A percentile compares a stretch with the other conserved stretches of the same genome.
Conservation (phyloP, 2,797 vertebrate species). For the Acanthiza pusilla region DNA sequence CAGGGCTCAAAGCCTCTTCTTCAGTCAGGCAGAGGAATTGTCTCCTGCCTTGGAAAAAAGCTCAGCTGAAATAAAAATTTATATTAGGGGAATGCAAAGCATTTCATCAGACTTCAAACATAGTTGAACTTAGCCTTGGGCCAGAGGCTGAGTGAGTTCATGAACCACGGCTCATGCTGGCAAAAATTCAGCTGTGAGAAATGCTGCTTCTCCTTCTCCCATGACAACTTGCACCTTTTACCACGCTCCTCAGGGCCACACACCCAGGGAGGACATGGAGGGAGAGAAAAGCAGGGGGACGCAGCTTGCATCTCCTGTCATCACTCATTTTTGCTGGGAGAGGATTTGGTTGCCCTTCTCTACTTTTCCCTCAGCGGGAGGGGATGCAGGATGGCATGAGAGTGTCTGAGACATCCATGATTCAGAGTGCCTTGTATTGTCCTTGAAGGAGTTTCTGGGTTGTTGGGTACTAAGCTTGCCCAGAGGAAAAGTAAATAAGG, state of each 20-base stretch:
- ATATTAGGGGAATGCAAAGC: not conserved
- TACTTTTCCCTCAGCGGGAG: not conserved
- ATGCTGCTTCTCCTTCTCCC: not conserved
- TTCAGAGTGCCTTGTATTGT: not conserved
- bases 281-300: not conserved
- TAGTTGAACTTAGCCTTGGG: slow-evolving; percentile 24
- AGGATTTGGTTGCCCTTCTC: not conserved
- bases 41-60: not conserved
- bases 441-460: not conserved
- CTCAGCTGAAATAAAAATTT: slow-evolving; percentile 19
- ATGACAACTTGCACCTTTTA: not conserved
- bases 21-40: not conserved
- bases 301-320: not conserved
- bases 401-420: not conserved
- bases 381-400: not conserved
- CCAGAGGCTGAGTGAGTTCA: slow-evolving; percentile 21
- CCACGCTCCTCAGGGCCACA: not conserved
- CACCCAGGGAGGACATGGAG: not conserved
- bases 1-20: not conserved
- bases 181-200: slow-evolving; percentile 19
- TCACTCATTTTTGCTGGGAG: not conserved
- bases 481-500: not conserved
- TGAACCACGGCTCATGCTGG: slow-evolving; percentile 1
- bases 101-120: slow-evolving; percentile 9
- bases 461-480: not conserved